Conservation (phyloP, 2,888 invertebrate genomes). For the Aleiodes testaceus region DNA sequence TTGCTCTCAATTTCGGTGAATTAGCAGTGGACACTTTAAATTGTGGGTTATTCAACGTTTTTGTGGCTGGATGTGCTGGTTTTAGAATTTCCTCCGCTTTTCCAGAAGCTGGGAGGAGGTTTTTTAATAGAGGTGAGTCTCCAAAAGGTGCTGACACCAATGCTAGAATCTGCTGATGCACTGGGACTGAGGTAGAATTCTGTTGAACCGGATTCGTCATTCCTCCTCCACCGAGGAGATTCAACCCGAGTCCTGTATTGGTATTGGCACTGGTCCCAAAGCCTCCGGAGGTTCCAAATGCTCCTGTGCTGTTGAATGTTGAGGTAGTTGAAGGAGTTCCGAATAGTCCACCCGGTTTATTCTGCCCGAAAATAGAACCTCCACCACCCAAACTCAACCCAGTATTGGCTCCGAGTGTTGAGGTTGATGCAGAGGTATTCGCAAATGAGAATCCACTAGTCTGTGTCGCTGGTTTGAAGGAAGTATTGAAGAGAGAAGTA, state of each 20-base stretch:
- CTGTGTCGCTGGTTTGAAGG: slow-evolving; percentile 72
- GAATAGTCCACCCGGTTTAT: slow-evolving; percentile 76
- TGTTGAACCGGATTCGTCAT: slow-evolving; percentile 64
- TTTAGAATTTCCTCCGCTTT: slow-evolving; percentile 81
- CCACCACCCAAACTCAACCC: slow-evolving; percentile 68
- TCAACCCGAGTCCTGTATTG: slow-evolving; percentile 60
- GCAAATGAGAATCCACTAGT: slow-evolving; percentile 71
- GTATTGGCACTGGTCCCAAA: slow-evolving; percentile 65
- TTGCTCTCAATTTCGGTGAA: slow-evolving; percentile 77
- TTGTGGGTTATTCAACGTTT: slow-evolving; percentile 77
- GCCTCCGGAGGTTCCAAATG: slow-evolving; percentile 71
- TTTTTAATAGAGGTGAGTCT: slow-evolving; percentile 88
- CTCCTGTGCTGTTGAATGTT: slow-evolving; percentile 72
- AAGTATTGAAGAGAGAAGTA: slow-evolving; percentile 72
- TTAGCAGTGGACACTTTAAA: slow-evolving; percentile 78
- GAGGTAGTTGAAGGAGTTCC: slow-evolving; percentile 72
- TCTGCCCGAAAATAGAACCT: slow-evolving; percentile 67
- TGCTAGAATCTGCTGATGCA: slow-evolving; percentile 84
- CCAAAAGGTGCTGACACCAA: slow-evolving; percentile 90
- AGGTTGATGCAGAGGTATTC: slow-evolving; percentile 60
- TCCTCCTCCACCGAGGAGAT: slow-evolving; percentile 64
- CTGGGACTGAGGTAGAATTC: slow-evolving; percentile 69
- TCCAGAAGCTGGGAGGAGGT: slow-evolving; percentile 76
- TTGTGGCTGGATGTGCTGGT: slow-evolving; percentile 82
- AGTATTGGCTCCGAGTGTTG: slow-evolving; percentile 69